Evolutionary conservation across 2,888 invertebrate species (phyloP), one percentile per base, ranked within the genome.

Genomic region (Sarcophaga carnaria): DNA sequence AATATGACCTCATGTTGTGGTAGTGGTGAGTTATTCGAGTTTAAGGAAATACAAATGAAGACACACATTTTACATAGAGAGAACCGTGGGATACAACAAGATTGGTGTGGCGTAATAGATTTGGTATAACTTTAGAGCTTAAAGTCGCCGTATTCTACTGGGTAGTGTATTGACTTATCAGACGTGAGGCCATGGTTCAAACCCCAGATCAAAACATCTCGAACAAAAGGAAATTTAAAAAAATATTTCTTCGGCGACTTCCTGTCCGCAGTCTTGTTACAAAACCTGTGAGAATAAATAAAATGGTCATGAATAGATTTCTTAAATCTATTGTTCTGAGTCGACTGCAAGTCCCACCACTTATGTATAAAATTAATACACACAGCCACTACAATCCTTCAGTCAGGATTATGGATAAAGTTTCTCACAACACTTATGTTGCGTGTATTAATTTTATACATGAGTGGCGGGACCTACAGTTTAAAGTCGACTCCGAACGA

Each of bases 1-100:
- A 72, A 71, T 62, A 45, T 70, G 82, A 78, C 72, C 78, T 67
- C 72, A 83, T 25, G 70, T 49, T 62, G 49, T n/a, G 66, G 54
- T 54, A 37, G 60, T 37, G 47, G 17, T 14, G 54, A 17, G 14
- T 12, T 54, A 54, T 54, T 10, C 37, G 54, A 54, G 54, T 54
- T 54, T 54, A 54, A 54, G 54, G 54, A 54, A 54, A 54, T 54
- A 17, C 54, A 54, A 54, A 54, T 54, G 17, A 54, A 54, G 54
- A 54, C 54, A 54, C 54, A 54, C 17, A 37, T 54, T 54, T 54
- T 14, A 3, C 54, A 54, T 0, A 54, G 12, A 10, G 54, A 3
- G 54, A 54, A 12, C 54, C 12, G 14, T 54, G 14, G 54, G 54
- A 54, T 54, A 54, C 54, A 14, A 17, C 10, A 54, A 12, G 3